A percentile compares a stretch with the other conserved stretches of the same genome.
These are phyloP conservation scores for Bombus balteatus DNA, from an alignment of 1,140 invertebrate species.

Conservation along the genomic window DNA sequence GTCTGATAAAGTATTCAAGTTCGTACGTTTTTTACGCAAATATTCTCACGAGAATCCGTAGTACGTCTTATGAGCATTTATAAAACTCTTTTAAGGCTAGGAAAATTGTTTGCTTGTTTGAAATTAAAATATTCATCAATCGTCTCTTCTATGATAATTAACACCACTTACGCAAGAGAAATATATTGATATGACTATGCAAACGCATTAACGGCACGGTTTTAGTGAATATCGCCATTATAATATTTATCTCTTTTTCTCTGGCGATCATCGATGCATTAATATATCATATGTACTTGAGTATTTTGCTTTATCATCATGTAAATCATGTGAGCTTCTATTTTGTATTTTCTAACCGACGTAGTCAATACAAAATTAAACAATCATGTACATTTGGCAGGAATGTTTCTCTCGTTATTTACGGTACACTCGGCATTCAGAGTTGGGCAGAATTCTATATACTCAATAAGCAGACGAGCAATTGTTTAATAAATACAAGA, in stretches of 20 bases:
- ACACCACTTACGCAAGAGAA: constrained; percentile 13
- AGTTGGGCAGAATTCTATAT: background rate
- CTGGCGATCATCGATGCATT: background rate
- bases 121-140: constrained; percentile 11
- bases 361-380: constrained; percentile 38
- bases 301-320: constrained; percentile 3
- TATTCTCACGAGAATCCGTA: background rate
- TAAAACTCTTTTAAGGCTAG: constrained; percentile 12
- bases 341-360: background rate
- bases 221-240: background rate
- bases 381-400: constrained; percentile 43
- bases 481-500: background rate
- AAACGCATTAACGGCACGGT: background rate
- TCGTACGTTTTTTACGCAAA: background rate
- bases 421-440: constrained; percentile 11
- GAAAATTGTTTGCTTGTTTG: background rate
- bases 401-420: constrained; percentile 37
- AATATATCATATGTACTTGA: background rate
- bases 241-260: background rate
- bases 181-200: background rate
- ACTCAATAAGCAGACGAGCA: background rate
- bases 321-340: background rate
- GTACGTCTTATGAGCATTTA: background rate
- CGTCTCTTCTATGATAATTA: background rate
- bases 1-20: constrained; percentile 15